Evolutionary conservation across 2,113 vertebrate species (phyloP).

Genomic region (Ceyx cyanopectus): DNA sequence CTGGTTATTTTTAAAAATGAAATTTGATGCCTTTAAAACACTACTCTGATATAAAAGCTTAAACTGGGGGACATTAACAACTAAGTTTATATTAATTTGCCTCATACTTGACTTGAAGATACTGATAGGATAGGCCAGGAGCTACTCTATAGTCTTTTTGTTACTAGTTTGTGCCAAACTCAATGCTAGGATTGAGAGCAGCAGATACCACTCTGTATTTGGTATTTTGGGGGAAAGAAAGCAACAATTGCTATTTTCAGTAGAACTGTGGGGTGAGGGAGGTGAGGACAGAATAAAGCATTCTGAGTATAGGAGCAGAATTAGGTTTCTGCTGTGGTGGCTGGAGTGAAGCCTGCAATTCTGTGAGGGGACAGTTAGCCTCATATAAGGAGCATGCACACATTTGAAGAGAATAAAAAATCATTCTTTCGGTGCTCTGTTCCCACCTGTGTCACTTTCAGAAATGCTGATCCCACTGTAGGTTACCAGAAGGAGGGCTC

Average conservation of each 20-base stretch:
- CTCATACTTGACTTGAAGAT: not conserved
- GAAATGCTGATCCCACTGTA: not conserved
- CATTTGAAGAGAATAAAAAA: not conserved
- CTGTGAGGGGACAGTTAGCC: not conserved
- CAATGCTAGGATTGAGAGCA: not conserved
- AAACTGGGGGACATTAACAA: not conserved
- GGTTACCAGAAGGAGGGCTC: not conserved
- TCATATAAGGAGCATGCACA: not conserved
- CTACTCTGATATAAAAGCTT: not conserved
- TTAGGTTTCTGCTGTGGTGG: not conserved
- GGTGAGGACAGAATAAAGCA: not conserved
- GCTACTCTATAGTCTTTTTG: not conserved
- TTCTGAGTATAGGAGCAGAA: not conserved
- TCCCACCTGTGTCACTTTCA: not conserved
- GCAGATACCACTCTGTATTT: not conserved
- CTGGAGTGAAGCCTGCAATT: not conserved
- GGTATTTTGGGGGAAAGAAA: not conserved
- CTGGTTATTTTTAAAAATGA: accelerated
- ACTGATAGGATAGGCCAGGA: not conserved
- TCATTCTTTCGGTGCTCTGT: not conserved
- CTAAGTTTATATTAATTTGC: not conserved
- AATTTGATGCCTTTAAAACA: not conserved
- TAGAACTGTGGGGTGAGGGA: not conserved
- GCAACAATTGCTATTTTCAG: not conserved
- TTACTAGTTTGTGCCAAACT: not conserved